These are phyloP conservation scores for Nomada fucata DNA, from an alignment of 2,888 invertebrate species.

Conservation along the genomic window DNA sequence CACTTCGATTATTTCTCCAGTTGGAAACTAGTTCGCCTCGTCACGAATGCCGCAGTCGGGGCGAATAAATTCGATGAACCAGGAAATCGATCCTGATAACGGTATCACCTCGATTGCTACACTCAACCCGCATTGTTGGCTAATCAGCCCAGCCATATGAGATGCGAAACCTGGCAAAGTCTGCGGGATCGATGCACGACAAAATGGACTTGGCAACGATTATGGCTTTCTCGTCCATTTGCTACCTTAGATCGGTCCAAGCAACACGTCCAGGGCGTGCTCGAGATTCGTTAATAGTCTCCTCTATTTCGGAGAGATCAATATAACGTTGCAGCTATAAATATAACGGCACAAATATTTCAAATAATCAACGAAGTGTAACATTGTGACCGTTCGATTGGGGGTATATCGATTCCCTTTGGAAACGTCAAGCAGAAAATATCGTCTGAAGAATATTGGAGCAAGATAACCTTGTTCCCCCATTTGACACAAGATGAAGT, in stretches of 20 bases:
- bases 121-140: conserved; percentile 30
- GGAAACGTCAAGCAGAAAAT: not conserved
- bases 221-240: conserved; percentile 32
- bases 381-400: too few relatives aligned
- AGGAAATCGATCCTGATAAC: conserved; percentile 12
- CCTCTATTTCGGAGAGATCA: not conserved
- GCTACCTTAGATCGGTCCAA: conserved; percentile 10
- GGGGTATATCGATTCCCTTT: not conserved
- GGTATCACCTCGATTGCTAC: conserved; percentile 23
- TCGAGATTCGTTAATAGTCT: not conserved
- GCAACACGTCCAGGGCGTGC: conserved; percentile 11
- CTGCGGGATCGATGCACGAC: conserved; percentile 49
- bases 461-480: not conserved
- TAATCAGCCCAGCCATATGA: conserved; percentile 45
- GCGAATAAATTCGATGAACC: not conserved
- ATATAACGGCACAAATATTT: too few relatives aligned
- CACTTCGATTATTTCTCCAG: not conserved
- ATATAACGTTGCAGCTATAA: not conserved
- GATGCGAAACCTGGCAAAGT: conserved; percentile 38
- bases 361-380: too few relatives aligned
- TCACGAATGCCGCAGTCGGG: not conserved
- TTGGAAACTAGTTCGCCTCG: not conserved
- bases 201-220: conserved; percentile 61
- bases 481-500: not conserved
- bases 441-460: not conserved